phyloP scores from a whole-genome alignment of 2,113 vertebrate species.

The Pagrus major region DNA sequence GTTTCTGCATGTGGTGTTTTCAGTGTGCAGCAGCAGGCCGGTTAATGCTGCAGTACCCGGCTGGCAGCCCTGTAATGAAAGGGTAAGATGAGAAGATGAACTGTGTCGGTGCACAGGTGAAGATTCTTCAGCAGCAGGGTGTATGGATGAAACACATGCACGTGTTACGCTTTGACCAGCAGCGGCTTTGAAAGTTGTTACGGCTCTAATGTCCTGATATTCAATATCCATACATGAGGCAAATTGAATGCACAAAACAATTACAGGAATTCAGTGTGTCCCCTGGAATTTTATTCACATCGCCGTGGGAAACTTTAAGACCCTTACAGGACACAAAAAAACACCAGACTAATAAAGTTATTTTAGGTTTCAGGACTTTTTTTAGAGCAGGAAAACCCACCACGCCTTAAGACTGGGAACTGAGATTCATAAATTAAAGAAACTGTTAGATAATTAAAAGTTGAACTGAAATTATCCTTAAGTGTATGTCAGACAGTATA shows the following conservation, averaged over 20 bases:
- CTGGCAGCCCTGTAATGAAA: conserved; percentile 21
- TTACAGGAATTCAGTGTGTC: conserved; percentile 31
- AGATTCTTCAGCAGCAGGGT: conserved; percentile 66
- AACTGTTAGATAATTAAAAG: neutral
- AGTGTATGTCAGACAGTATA: neutral
- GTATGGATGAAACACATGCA: conserved; percentile 47
- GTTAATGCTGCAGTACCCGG: neutral
- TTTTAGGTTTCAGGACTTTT: conserved; percentile 15
- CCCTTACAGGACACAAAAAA: neutral
- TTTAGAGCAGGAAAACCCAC: conserved; percentile 8
- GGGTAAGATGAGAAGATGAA: conserved; percentile 54
- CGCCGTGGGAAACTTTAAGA: conserved; percentile 18
- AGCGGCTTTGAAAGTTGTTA: conserved; percentile 43
- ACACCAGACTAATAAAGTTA: conserved; percentile 24
- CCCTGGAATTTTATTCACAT: neutral
- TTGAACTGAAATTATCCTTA: neutral
- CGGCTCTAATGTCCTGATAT: conserved; percentile 36
- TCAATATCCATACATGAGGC: conserved; percentile 40
- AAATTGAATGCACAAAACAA: conserved; percentile 21
- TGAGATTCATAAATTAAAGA: neutral
- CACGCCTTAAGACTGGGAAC: neutral
- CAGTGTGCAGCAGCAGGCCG: neutral
- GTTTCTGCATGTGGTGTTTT: conserved; percentile 3
- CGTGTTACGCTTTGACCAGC: conserved; percentile 18
- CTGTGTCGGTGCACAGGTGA: conserved; percentile 50